Conservation (phyloP, 2,888 invertebrate species). For the Osedax frankpressi region DNA sequence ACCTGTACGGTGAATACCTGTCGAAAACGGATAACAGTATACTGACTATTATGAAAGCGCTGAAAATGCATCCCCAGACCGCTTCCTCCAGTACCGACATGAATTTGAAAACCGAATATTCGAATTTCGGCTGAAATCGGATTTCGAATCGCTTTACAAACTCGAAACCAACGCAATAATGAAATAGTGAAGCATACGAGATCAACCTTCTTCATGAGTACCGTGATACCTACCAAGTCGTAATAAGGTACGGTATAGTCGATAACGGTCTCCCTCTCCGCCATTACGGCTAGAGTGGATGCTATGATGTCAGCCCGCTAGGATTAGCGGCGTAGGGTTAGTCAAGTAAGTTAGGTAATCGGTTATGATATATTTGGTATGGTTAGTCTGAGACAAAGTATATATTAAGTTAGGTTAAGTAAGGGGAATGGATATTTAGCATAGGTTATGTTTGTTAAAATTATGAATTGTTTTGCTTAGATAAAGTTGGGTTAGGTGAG, state of each 20-base stretch:
- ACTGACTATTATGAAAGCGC: constrained; percentile 40
- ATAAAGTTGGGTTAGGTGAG: too few species aligned
- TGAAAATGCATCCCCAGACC: constrained; percentile 75
- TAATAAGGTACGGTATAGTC: constrained; percentile 97
- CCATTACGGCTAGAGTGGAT: constrained; percentile 88
- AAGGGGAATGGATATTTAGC: too few species aligned
- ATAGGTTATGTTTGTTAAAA: too few species aligned
- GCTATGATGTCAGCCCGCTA: constrained; percentile 79
- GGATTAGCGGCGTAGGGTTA: neutral
- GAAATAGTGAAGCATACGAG: too few species aligned
- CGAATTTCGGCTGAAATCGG: constrained; percentile 59
- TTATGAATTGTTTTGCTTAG: too few species aligned
- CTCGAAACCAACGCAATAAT: too few species aligned
- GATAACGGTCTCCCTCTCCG: constrained; percentile 72
- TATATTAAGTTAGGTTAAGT: too few species aligned
- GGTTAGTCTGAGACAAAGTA: neutral
- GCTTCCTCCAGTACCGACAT: constrained; percentile 85
- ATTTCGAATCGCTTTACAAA: too few species aligned
- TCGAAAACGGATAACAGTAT: constrained; percentile 91
- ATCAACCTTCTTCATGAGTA: constrained; percentile 73
- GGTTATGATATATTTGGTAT: neutral
- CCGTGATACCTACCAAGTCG: constrained; percentile 89
- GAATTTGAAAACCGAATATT: constrained; percentile 88
- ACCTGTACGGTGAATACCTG: constrained; percentile 66
- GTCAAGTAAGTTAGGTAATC: neutral